Conservation (phyloP, 2,888 invertebrate species). For the Caenorhabditis imperialis region DNA sequence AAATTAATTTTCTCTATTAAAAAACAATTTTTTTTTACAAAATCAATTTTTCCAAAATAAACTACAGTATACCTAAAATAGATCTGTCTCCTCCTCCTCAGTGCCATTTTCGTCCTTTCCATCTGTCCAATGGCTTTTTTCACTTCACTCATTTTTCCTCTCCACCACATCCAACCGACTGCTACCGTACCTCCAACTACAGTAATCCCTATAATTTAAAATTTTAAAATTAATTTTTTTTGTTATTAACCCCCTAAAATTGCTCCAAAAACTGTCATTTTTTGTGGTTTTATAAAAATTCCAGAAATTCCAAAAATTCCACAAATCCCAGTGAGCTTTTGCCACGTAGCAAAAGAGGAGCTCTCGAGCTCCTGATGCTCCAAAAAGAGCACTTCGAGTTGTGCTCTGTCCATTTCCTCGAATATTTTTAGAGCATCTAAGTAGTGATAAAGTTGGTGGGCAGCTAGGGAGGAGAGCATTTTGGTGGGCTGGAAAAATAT, state of each 20-base stretch:
- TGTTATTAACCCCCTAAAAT: too few species aligned
- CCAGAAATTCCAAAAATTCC: too few species aligned
- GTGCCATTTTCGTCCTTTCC: conserved; percentile 14
- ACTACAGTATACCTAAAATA: conserved; percentile 27
- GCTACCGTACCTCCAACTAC: conserved; percentile 3
- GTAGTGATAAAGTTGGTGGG: conserved; percentile 3
- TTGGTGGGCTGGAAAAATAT: not conserved
- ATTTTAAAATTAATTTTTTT: too few species aligned
- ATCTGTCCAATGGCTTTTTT: conserved; percentile 12
- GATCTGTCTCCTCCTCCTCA: conserved; percentile 21
- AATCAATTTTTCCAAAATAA: not conserved
- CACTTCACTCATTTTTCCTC: not conserved
- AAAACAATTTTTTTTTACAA: conserved; percentile 1
- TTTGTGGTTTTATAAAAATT: too few species aligned
- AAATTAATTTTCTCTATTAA: not conserved
- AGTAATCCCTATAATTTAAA: too few species aligned
- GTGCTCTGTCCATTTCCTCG: conserved; percentile 42
- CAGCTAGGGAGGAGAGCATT: conserved; percentile 3
- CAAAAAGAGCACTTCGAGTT: conserved; percentile 20
- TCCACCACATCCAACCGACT: conserved; percentile 1
- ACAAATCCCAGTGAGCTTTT: too few species aligned
- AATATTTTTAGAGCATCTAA: conserved; percentile 24
- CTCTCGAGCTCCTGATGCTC: conserved; percentile 8
- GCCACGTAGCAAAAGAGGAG: too few species aligned
- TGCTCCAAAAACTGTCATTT: too few species aligned